A percentile compares a stretch with the other conserved stretches of the same genome.
These are phyloP conservation scores for Philantomba maxwellii DNA, from an alignment of 2,113 vertebrate genomes.

Conservation along the genomic window DNA sequence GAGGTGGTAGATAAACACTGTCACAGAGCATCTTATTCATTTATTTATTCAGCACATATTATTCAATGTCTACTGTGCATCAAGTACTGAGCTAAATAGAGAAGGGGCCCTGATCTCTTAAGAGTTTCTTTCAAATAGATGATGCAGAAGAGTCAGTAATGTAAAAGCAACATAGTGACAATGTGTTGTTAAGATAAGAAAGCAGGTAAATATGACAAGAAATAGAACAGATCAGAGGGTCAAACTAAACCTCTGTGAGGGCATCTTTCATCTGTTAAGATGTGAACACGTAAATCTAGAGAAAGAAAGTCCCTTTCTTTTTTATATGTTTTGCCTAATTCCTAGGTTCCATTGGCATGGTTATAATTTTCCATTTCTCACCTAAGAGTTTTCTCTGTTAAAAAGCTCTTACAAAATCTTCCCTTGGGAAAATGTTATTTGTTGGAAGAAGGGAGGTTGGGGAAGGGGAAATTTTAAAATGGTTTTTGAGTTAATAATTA, in stretches of 20 bases:
- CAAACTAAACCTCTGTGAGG: not conserved
- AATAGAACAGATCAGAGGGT: not conserved
- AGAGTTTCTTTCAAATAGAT: not conserved
- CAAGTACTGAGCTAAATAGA: not conserved
- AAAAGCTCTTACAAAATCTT: not conserved
- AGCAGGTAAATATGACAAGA: not conserved
- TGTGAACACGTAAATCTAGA: not conserved
- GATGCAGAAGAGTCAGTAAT: not conserved
- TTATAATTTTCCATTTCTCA: slow-evolving; percentile 9
- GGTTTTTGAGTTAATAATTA: slow-evolving; percentile 39
- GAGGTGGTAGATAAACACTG: not conserved
- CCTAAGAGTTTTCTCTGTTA: not conserved
- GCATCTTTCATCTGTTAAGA: not conserved
- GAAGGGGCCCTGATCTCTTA: not conserved
- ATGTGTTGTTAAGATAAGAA: not conserved
- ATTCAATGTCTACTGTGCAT: not conserved
- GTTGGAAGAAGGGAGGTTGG: not conserved
- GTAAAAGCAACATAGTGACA: not conserved
- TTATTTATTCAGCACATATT: not conserved
- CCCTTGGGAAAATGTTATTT: not conserved
- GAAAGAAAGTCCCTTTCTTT: not conserved
- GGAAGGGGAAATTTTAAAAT: slow-evolving; percentile 12
- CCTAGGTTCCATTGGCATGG: not conserved
- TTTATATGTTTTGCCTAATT: not conserved
- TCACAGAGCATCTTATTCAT: not conserved